These are phyloP conservation scores for Drosophila acutilabella DNA, from an alignment of 2,888 invertebrate genomes.

Conservation along the genomic window DNA sequence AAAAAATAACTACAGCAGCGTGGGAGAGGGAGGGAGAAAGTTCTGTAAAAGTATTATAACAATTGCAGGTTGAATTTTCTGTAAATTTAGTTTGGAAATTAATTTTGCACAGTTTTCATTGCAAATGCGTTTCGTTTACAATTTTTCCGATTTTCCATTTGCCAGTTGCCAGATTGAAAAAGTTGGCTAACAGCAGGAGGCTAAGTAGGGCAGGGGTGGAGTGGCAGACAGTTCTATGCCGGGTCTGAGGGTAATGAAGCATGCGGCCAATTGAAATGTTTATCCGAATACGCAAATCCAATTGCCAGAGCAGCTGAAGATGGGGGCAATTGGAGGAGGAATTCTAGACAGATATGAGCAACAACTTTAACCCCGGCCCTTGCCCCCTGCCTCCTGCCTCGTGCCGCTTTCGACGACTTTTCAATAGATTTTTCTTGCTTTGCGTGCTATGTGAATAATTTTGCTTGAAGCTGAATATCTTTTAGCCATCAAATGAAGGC, in stretches of 20 bases:
- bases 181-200: slow-evolving; percentile 49
- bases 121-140: slow-evolving; percentile 34
- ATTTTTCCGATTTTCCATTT: slow-evolving; percentile 31
- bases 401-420: slow-evolving; percentile 14
- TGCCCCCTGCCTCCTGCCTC: not conserved
- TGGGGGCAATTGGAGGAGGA: slow-evolving; percentile 26
- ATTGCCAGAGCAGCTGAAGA: slow-evolving; percentile 49
- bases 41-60: slow-evolving; percentile 27
- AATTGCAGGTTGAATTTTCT: slow-evolving; percentile 43
- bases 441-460: slow-evolving; percentile 36
- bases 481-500: slow-evolving; percentile 11
- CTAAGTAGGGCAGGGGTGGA: slow-evolving; percentile 3
- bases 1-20: not conserved
- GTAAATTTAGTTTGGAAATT: slow-evolving; percentile 65
- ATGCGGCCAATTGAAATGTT: slow-evolving; percentile 76
- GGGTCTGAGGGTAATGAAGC: slow-evolving; percentile 69
- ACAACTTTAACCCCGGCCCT: slow-evolving; percentile 33
- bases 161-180: slow-evolving; percentile 70
- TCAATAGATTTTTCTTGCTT: slow-evolving; percentile 37
- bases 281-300: slow-evolving; percentile 75
- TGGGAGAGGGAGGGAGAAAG: not conserved
- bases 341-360: slow-evolving; percentile 40
- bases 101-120: slow-evolving; percentile 65
- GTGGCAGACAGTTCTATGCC: slow-evolving; percentile 12
- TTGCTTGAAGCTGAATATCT: slow-evolving; percentile 35